Percentiles rank a stretch among this genome's conserved stretches.
These are phyloP conservation scores for Mythimna lalbum DNA, from an alignment of 2,888 invertebrate genomes.

Conservation along the genomic window DNA sequence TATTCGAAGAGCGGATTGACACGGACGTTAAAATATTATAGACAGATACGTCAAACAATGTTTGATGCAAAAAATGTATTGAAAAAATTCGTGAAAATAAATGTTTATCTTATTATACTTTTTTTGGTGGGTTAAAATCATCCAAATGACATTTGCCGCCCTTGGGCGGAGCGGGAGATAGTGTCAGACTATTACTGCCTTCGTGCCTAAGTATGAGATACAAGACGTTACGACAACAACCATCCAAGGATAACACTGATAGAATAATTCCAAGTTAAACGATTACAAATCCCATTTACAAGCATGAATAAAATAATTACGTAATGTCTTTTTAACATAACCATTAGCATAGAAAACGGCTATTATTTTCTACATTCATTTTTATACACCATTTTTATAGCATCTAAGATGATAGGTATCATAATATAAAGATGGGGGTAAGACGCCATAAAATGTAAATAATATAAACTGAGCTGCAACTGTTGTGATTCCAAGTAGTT, in stretches of 20 bases:
- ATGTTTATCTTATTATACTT: too few relatives aligned
- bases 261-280: constrained; percentile 24
- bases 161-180: too few relatives aligned
- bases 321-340: constrained; percentile 17
- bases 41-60: too few relatives aligned
- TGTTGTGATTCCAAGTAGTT: constrained; percentile 1
- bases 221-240: not conserved
- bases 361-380: constrained; percentile 2
- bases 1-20: too few relatives aligned
- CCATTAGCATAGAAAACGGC: constrained; percentile 22
- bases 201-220: too few relatives aligned
- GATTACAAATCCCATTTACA: constrained; percentile 21
- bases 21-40: too few relatives aligned
- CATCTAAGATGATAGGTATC: constrained; percentile 6
- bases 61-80: too few relatives aligned
- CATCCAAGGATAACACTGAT: constrained; percentile 1
- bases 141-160: too few relatives aligned
- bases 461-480: constrained; percentile 7
- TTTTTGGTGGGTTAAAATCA: too few relatives aligned
- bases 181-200: too few relatives aligned
- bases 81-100: too few relatives aligned
- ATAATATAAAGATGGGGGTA: constrained; percentile 28
- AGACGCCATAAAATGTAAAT: constrained; percentile 15
- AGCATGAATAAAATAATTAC: constrained; percentile 42
- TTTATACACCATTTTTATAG: constrained; percentile 43